These are phyloP conservation scores for Chinchilla lanigera DNA, from an alignment of 2,113 vertebrate genomes.

Conservation along the genomic window DNA sequence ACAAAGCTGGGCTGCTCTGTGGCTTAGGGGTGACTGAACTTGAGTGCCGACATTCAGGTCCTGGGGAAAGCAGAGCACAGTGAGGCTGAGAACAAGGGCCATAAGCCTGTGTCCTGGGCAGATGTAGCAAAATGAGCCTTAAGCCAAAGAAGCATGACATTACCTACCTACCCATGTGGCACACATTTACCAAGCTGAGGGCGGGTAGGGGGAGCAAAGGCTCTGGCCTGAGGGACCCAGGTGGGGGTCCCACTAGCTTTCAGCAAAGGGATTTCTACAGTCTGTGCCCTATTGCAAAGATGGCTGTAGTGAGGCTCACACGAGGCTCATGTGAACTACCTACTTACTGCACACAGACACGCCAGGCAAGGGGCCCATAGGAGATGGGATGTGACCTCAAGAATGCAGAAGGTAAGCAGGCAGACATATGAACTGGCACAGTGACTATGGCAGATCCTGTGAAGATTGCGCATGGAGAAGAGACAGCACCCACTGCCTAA, in stretches of 20 bases:
- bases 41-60: rapidly evolving
- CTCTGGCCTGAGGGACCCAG: neutral
- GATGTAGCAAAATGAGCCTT: neutral
- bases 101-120: neutral
- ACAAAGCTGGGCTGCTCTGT: neutral
- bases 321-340: neutral
- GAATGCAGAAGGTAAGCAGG: neutral
- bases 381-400: neutral
- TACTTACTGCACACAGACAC: neutral
- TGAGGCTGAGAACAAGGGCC: neutral
- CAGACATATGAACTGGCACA: rapidly evolving
- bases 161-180: too few relatives aligned
- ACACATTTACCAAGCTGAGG: neutral
- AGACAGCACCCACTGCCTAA: neutral
- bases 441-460: neutral
- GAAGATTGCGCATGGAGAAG: neutral
- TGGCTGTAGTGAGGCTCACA: neutral
- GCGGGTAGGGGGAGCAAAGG: neutral
- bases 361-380: neutral
- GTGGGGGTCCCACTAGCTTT: neutral
- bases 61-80: neutral
- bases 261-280: neutral
- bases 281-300: neutral
- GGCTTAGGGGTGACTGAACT: too few relatives aligned
- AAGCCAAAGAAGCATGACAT: neutral